A percentile compares a stretch with the other conserved stretches of the same genome.
These are phyloP conservation scores for Mionectes olivaceus DNA, from an alignment of 2,797 vertebrate genomes.

Conservation along the genomic window DNA sequence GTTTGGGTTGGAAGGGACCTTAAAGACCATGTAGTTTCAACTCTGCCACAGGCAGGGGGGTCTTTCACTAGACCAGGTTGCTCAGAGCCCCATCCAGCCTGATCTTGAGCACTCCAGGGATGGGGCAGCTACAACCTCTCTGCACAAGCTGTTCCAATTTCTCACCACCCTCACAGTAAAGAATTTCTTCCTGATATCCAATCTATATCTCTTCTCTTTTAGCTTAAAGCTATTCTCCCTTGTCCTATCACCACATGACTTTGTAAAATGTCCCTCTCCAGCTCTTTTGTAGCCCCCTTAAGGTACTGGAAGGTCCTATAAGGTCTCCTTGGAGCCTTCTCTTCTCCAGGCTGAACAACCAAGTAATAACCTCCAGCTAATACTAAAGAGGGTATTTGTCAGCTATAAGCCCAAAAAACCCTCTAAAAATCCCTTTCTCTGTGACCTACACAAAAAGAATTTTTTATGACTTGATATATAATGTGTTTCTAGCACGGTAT, in stretches of 20 bases:
- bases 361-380: background rate
- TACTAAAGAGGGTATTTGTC: background rate
- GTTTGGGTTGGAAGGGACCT: background rate
- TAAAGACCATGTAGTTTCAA: background rate
- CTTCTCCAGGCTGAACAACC: background rate
- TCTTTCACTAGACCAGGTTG: background rate
- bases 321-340: background rate
- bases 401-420: background rate
- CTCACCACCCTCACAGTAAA: background rate
- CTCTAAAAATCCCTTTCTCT: background rate
- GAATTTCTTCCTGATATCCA: background rate
- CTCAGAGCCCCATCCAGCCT: background rate
- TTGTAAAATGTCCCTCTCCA: background rate
- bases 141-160: background rate
- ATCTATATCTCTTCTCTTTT: background rate
- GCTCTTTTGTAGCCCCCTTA: background rate
- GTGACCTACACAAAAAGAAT: background rate
- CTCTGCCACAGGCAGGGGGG: background rate
- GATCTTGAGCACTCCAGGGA: background rate
- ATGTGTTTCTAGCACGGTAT: background rate
- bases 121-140: background rate
- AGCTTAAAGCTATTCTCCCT: background rate
- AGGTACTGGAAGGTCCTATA: background rate
- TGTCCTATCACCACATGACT: accelerated
- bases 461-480: background rate